These are phyloP conservation scores for Marronus borbonicus DNA, from an alignment of 2,888 invertebrate species.

Conservation along the genomic window DNA sequence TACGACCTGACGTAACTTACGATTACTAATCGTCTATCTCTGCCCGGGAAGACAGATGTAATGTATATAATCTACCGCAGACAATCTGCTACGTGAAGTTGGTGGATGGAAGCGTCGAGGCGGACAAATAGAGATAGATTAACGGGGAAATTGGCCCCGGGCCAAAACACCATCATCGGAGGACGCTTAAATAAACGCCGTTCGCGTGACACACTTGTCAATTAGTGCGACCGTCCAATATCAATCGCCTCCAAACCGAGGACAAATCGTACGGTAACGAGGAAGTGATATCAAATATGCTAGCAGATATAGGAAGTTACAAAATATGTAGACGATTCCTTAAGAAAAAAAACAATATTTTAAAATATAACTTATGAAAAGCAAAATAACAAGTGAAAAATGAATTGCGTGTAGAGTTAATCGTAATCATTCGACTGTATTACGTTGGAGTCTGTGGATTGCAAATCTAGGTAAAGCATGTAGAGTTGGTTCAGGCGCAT, in stretches of 20 bases:
- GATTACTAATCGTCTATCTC: constrained; percentile 49
- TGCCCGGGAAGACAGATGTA: constrained; percentile 48
- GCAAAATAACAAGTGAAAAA: too few relatives aligned
- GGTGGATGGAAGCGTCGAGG: constrained; percentile 49
- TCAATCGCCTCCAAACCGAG: not conserved
- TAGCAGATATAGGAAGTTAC: too few relatives aligned
- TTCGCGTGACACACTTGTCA: constrained; percentile 49
- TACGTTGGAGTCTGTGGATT: too few relatives aligned
- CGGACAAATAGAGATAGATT: constrained; percentile 53
- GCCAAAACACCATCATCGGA: constrained; percentile 41
- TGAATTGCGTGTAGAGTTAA: too few relatives aligned
- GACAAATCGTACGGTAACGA: not conserved
- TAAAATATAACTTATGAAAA: too few relatives aligned
- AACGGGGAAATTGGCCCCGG: constrained; percentile 48
- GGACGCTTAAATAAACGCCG: constrained; percentile 43
- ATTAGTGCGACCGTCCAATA: constrained; percentile 30
- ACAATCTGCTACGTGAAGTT: constrained; percentile 52
- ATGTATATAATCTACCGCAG: constrained; percentile 52
- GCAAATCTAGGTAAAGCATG: too few relatives aligned
- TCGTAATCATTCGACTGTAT: too few relatives aligned
- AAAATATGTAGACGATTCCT: too few relatives aligned
- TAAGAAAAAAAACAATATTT: too few relatives aligned
- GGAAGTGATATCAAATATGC: too few relatives aligned
- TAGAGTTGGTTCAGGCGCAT: too few relatives aligned
- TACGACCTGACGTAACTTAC: constrained; percentile 1